Evolutionary conservation across 2,797 vertebrate genomes (phyloP).

Genomic region (Notamacropus eugenii): DNA sequence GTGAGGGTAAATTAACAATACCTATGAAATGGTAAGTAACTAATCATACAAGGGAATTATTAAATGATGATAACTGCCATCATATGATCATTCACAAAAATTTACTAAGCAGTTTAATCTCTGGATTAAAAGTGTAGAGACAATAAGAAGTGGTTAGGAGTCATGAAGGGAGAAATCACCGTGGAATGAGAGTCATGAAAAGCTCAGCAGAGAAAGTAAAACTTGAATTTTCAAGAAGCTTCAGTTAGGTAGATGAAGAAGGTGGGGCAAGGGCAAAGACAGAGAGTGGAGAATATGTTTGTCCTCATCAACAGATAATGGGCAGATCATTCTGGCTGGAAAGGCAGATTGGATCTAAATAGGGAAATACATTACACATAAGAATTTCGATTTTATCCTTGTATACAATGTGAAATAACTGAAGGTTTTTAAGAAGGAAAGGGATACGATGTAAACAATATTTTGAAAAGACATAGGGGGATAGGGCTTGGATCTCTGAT

Average conservation of each 20-base stretch:
- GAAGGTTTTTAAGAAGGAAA: neutral
- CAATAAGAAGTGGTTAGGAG: neutral
- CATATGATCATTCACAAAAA: neutral
- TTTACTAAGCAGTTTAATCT: neutral
- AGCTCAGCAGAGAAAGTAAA: neutral
- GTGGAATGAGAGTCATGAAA: neutral
- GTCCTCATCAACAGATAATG: too few species aligned
- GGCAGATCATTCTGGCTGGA: neutral
- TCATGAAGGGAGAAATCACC: neutral
- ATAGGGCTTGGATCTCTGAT: neutral
- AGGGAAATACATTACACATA: neutral
- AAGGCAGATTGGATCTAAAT: neutral
- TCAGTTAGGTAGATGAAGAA: neutral
- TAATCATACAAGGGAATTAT: neutral
- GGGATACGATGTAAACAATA: neutral
- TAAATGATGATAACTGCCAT: neutral
- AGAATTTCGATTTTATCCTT: neutral
- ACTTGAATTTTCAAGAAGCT: neutral
- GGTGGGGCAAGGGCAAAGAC: neutral
- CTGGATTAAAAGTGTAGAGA: neutral
- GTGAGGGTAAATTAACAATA: neutral
- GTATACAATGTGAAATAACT: neutral
- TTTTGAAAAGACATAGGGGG: neutral
- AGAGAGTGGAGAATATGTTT: neutral
- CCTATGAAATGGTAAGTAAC: neutral